Base-by-base conservation (phyloP, 2,797 vertebrate species). In the Urocyon cinereoargenteus region DNA sequence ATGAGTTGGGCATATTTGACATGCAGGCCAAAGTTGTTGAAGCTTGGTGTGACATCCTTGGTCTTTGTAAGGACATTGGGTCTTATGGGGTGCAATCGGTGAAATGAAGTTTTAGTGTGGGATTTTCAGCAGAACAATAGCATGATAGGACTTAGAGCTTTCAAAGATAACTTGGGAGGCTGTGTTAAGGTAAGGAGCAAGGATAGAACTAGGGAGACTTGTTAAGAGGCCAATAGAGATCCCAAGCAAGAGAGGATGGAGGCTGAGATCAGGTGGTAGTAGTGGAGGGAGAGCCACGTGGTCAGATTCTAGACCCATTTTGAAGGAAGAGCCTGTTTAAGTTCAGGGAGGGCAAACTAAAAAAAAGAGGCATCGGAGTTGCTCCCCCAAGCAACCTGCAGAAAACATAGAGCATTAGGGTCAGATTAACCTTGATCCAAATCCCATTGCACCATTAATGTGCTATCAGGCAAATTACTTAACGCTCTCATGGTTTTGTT, bases 401-500 rank as follows among this genome's bases (percentile, higher is more conserved):
- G 6, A 34, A 93, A 72, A 77, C 86, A 59, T 21, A 90, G 81
- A 82, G 24, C 26, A 72, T 53, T 89, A 26, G 36, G 83, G 75
- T 79, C 28, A 79, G 19, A 81, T 91, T 83, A 68, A 79, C 22
- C 26, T 91, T 78, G 49, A 90, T 87, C 81, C 53, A 86, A 92
- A 61, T 21, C 19, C 51, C 36, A 73, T 36, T 36, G 81, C 59
- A 95, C 18, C 40, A 57, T 94, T 81, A 85, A 36, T 40, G 28
- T 57, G 59, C 55, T 45, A 75, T 49, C 9, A 34, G 61, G 49
- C 12, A 72, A 94, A 94, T 92, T 45, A 66, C 8, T 81, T 85
- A 88, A 77, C 24, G 86, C n/a, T 73, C 59, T 16, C 55, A 66
- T 68, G 13, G 21, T 6, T 93, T 94, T 49, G 40, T 83, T 97